Evolutionary conservation across 2,888 invertebrate genomes (phyloP).

Genomic region (Phoronis australis): DNA sequence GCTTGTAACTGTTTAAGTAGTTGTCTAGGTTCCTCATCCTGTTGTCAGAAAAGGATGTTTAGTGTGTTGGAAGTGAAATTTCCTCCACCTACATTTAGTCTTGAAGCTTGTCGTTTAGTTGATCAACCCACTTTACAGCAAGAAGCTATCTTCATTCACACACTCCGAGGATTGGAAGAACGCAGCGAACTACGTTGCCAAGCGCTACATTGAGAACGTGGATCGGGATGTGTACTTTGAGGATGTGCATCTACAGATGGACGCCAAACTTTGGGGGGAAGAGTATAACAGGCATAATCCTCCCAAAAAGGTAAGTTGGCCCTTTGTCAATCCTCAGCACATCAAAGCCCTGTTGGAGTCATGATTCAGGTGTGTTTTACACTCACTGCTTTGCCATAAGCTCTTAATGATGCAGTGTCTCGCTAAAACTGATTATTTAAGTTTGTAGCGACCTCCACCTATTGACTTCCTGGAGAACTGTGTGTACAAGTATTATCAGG

Average conservation of each 20-base stretch:
- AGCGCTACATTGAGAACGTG: constrained; percentile 56
- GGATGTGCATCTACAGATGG: constrained; percentile 60
- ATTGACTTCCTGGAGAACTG: too few relatives aligned
- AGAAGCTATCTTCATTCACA: constrained; percentile 54
- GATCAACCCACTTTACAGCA: constrained; percentile 36
- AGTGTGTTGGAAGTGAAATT: too few relatives aligned
- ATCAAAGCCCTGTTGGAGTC: too few relatives aligned
- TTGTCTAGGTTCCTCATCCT: neutral
- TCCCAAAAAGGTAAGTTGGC: constrained; percentile 59
- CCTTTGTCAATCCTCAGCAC: too few relatives aligned
- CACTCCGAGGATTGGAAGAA: constrained; percentile 54
- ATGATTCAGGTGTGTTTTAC: too few relatives aligned
- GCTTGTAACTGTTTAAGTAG: neutral
- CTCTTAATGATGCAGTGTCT: too few relatives aligned
- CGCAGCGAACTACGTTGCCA: constrained; percentile 59
- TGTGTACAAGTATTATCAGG: too few relatives aligned
- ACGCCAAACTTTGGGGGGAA: constrained; percentile 61
- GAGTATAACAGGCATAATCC: constrained; percentile 60
- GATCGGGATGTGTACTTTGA: constrained; percentile 57
- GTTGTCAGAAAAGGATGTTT: neutral
- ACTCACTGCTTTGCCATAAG: too few relatives aligned
- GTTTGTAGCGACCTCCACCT: too few relatives aligned
- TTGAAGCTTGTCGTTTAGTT: neutral
- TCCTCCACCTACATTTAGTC: neutral
- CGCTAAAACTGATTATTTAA: too few relatives aligned